A percentile compares a stretch with the other conserved stretches of the same genome.
Conservation (phyloP, 2,113 vertebrate genomes). For the Sminthopsis crassicaudata region DNA sequence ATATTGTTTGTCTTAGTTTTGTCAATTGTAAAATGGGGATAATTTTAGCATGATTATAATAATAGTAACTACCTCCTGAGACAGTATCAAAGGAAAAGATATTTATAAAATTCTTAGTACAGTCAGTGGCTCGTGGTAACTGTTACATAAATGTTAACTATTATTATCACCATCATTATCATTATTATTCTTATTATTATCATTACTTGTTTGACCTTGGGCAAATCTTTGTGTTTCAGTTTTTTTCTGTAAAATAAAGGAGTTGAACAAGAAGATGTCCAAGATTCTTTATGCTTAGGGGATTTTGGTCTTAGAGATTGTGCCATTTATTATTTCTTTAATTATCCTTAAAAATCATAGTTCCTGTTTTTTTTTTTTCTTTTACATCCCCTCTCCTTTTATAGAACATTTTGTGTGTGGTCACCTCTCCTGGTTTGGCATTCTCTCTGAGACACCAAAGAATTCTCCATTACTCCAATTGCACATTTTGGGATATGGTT, state of each 20-base stretch:
- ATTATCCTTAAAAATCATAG: background rate
- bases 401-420: slow-evolving; percentile 40
- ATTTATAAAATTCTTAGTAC: background rate
- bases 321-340: background rate
- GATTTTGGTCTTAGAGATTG: background rate
- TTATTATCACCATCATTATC: background rate
- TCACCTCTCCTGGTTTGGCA: slow-evolving; percentile 10
- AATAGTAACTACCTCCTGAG: background rate
- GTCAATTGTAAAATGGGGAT: background rate
- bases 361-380: background rate
- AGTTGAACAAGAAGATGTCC: background rate
- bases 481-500: slow-evolving; percentile 38
- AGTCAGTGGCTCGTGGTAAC: background rate
- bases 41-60: background rate
- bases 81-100: background rate
- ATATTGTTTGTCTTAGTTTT: background rate
- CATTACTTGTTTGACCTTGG: background rate
- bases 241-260: background rate
- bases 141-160: background rate
- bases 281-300: background rate
- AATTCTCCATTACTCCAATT: slow-evolving; percentile 46
- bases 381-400: background rate
- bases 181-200: background rate
- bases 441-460: slow-evolving; percentile 45
- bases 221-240: background rate